Evolutionary conservation across 2,113 vertebrate species (phyloP), one percentile per base, ranked within the genome.

Genomic region (Okapia johnstoni): DNA sequence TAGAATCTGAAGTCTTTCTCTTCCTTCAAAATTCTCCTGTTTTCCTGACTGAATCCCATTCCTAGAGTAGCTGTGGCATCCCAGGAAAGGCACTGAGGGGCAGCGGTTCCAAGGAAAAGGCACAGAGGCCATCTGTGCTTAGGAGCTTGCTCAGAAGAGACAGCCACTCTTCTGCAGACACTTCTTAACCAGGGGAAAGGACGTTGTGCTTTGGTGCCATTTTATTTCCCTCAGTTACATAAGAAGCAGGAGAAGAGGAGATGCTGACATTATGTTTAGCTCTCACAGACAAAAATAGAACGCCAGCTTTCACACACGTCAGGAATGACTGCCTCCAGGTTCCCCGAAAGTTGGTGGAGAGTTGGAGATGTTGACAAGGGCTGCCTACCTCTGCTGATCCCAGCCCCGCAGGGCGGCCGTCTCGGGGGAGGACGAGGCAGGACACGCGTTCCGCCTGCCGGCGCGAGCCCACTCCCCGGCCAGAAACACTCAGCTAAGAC

Each of bases 131-230:
- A 11, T 70, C 66, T 2, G 4, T 26, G 15, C 23, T 30, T 77
- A 7, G 54, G 16, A 3, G 79, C 85, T 73, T 95, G 87, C 95
- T 92, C 96, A 93, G 97, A 0, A 98, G 97, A 98, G 88, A 95
- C 50, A 70, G 83, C 93, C 86, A 36, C 55, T 28, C 55, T 77
- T 12, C n/a, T 28, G 21, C 63, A 19, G 1, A 28, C 7, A 84
- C 21, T 11, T 85, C 77, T 60, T 50, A 36, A 13, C 10, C 57
- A 43, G 5, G 81, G 33, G 21, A 33, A 10, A 6, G 9, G 52
- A 28, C 43, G 50, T 12, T 70, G 48, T 50, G 58, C 48, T 50
- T 48, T 21, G 0, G 17, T 63, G 11, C 28, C 48, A 6, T 73
- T 85, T 80, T 46, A 43, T 84, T 63, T 96, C 60, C 26, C 33